Evolutionary conservation across 2,797 vertebrate species (phyloP).

Genomic region (Phrynocephalus guinanensis): DNA sequence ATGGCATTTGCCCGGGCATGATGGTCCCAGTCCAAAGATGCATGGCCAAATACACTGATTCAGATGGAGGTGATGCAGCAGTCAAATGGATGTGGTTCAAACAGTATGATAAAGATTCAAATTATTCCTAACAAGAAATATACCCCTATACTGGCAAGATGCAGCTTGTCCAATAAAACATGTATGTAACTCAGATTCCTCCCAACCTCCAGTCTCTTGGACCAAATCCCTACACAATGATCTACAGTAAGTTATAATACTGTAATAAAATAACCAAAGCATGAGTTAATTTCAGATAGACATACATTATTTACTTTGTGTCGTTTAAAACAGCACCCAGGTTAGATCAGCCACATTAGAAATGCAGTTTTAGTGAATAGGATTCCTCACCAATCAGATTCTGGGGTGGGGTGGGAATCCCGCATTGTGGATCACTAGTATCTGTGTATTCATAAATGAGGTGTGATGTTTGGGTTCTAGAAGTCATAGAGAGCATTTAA

Average conservation of each 20-base stretch:
- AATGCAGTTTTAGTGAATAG: neutral
- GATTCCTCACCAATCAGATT: accelerated
- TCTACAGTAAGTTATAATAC: neutral
- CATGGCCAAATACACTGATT: neutral
- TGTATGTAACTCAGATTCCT: neutral
- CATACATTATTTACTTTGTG: neutral
- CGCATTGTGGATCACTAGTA: neutral
- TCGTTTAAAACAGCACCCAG: neutral
- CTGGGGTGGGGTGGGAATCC: neutral
- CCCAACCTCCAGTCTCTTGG: neutral
- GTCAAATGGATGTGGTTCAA: neutral
- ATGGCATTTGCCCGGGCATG: neutral
- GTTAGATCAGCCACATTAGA: neutral
- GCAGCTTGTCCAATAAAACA: neutral
- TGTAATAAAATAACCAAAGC: neutral
- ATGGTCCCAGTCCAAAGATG: neutral
- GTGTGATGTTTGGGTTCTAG: neutral
- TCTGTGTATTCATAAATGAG: neutral
- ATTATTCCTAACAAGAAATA: neutral
- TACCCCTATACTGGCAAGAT: neutral
- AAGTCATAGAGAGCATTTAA: neutral
- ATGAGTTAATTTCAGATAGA: neutral
- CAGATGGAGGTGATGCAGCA: neutral
- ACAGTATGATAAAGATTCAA: neutral
- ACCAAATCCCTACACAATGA: neutral